phyloP scores from a whole-genome alignment of 2,888 invertebrate species.

The Drosophila ustulata region DNA sequence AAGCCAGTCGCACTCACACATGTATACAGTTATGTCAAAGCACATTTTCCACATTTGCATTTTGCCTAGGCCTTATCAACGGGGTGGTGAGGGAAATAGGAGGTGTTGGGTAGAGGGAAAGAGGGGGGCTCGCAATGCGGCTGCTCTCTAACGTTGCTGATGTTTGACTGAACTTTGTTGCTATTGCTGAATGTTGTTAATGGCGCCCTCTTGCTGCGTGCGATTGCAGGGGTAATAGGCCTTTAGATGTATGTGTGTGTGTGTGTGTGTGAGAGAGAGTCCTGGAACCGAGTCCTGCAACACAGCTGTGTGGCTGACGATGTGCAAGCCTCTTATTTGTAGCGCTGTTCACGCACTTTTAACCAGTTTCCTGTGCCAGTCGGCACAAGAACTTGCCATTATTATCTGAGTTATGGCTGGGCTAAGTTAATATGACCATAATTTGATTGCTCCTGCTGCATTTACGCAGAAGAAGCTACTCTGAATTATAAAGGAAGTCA shows the following conservation, averaged over 20 bases:
- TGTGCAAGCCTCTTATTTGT: conserved; percentile 45
- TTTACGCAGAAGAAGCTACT: not conserved
- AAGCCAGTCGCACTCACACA: not conserved
- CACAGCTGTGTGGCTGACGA: conserved; percentile 10
- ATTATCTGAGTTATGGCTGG: conserved; percentile 28
- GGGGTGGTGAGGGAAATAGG: conserved; percentile 11
- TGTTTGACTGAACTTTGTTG: conserved; percentile 76
- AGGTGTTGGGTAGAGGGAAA: not conserved
- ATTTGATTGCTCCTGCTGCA: conserved; percentile 21
- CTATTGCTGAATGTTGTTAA: conserved; percentile 60
- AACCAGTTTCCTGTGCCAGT: conserved; percentile 38
- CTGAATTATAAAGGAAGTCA: not conserved
- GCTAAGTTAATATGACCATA: conserved; percentile 35
- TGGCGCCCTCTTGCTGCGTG: conserved; percentile 39
- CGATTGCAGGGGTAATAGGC: conserved; percentile 39
- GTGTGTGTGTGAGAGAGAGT: conserved; percentile 8
- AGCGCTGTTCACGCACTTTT: conserved; percentile 50
- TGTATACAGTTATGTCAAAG: conserved; percentile 64
- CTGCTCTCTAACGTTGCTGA: conserved; percentile 58
- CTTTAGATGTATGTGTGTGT: conserved; percentile 5
- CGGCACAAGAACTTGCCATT: conserved; percentile 26
- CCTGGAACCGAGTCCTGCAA: conserved; percentile 12
- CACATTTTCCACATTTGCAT: conserved; percentile 74
- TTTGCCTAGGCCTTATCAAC: conserved; percentile 49
- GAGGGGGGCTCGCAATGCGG: conserved; percentile 30